phyloP scores from a whole-genome alignment of 2,797 vertebrate species.

The Cynopterus sphinx region DNA sequence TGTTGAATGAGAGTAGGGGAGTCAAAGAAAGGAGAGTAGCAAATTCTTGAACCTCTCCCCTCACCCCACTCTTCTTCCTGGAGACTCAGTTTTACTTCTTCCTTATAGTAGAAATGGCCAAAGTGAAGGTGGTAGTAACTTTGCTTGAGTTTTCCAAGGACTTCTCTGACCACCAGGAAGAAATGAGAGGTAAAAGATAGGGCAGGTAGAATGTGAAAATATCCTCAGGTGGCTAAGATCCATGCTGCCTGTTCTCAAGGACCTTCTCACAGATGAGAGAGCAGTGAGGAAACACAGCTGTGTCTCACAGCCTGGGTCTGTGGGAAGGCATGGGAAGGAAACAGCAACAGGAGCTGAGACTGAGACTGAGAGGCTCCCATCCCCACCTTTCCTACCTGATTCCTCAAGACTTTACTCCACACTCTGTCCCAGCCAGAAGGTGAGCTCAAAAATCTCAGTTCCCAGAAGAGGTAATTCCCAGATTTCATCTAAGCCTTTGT shows the following conservation, averaged over 20 bases:
- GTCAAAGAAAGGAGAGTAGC: not conserved
- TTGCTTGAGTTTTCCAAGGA: not conserved
- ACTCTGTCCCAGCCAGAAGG: not conserved
- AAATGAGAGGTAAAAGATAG: not conserved
- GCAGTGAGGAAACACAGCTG: not conserved
- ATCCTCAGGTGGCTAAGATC: not conserved
- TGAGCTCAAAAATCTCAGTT: not conserved
- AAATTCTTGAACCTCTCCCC: not conserved
- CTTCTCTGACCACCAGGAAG: not conserved
- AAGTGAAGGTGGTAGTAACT: not conserved
- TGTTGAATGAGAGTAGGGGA: not conserved
- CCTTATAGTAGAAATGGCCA: not conserved
- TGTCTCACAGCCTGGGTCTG: not conserved
- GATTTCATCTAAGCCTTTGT: not conserved
- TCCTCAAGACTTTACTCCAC: not conserved
- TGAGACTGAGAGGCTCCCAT: not conserved
- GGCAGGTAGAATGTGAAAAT: not conserved
- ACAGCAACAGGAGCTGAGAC: not conserved
- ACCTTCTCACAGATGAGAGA: not conserved
- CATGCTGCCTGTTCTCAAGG: not conserved
- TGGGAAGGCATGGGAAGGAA: not conserved
- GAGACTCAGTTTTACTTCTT: not conserved
- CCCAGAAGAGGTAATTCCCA: not conserved
- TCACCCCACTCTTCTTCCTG: not conserved
- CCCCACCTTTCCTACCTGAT: not conserved